phyloP scores from a whole-genome alignment of 2,888 invertebrate species.

The Acrobasis consociella region DNA sequence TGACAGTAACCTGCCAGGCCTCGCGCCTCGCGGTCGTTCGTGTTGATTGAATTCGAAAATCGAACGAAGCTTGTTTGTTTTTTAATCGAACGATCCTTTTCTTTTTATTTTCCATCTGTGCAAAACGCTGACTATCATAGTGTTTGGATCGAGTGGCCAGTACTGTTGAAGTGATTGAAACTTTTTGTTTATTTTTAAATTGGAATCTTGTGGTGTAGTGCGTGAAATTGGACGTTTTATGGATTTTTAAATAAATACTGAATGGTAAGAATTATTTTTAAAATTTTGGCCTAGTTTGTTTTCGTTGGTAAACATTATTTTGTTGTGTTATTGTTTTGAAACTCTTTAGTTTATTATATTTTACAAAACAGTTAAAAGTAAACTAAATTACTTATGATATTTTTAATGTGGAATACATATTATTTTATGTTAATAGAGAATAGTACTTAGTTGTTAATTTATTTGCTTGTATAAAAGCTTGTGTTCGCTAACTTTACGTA shows the following conservation, averaged over 20 bases:
- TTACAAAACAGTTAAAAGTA: too few species aligned
- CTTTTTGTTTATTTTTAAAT: neutral
- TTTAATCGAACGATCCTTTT: conserved; percentile 19
- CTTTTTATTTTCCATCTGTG: conserved; percentile 18
- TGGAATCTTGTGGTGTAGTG: conserved; percentile 3
- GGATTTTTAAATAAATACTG: conserved; percentile 1
- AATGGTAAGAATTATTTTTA: neutral
- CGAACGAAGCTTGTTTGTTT: conserved; percentile 42
- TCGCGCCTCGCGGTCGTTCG: conserved; percentile 50
- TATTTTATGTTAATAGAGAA: too few species aligned
- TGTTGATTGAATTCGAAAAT: conserved; percentile 43
- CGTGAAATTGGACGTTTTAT: conserved; percentile 9
- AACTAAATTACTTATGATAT: too few species aligned
- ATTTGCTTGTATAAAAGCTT: too few species aligned
- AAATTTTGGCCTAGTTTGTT: too few species aligned
- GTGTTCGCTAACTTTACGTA: too few species aligned
- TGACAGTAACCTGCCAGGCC: conserved; percentile 59
- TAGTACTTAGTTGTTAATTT: too few species aligned
- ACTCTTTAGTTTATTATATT: too few species aligned
- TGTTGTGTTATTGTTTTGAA: too few species aligned
- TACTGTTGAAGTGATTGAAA: conserved; percentile 9
- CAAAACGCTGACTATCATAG: conserved; percentile 16
- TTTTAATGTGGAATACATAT: too few species aligned
- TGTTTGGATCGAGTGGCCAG: conserved; percentile 6
- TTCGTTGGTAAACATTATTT: too few species aligned